These are phyloP conservation scores for Cardinalis cardinalis DNA, from an alignment of 2,113 vertebrate genomes.

Conservation along the genomic window DNA sequence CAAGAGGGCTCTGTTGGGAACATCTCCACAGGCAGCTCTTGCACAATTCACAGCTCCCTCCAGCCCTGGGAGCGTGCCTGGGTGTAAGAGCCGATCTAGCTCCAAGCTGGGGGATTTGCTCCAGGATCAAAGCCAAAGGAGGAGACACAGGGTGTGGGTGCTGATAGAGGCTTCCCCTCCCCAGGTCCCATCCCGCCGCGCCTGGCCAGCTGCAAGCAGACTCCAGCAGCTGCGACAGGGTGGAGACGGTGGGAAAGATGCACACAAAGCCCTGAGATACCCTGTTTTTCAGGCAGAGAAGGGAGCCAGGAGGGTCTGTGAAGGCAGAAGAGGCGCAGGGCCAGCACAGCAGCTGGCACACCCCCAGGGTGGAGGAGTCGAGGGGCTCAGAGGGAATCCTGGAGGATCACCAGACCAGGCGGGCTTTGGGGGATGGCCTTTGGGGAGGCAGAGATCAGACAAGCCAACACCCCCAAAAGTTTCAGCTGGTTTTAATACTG, in stretches of 20 bases:
- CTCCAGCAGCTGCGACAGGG: background rate
- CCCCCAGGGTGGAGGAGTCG: rapidly evolving
- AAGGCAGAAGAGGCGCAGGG: background rate
- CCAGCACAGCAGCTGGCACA: background rate
- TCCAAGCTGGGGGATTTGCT: background rate
- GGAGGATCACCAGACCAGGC: rapidly evolving
- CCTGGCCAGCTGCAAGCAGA: background rate
- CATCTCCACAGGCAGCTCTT: background rate
- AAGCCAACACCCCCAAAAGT: background rate
- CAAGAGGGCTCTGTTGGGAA: background rate
- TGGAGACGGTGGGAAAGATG: background rate
- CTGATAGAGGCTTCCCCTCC: background rate
- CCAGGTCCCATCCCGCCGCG: background rate
- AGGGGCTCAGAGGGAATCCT: background rate
- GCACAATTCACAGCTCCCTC: background rate
- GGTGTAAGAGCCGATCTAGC: rapidly evolving
- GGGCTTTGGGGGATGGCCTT: background rate
- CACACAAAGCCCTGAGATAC: background rate
- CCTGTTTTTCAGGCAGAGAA: background rate
- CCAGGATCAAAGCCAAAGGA: conserved; percentile 48
- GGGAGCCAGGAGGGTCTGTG: background rate
- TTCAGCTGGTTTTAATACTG: conserved; percentile 66
- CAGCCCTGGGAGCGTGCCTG: rapidly evolving
- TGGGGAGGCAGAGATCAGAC: background rate
- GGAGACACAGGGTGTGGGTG: background rate